Base-by-base conservation (phyloP, 2,888 invertebrate genomes). In the Liposcelis brunnea region DNA sequence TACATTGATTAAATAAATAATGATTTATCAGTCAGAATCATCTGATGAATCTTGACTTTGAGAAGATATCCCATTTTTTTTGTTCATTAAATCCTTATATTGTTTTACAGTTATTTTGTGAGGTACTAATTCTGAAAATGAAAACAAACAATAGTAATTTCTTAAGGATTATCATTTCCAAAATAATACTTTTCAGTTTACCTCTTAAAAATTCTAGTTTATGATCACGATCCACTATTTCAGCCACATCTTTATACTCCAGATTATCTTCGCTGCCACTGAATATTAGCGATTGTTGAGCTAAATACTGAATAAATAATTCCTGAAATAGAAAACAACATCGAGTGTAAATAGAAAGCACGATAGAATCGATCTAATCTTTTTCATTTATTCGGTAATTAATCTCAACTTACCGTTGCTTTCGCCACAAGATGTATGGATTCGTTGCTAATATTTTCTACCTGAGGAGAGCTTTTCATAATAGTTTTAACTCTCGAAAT, bases 391-490 rank as follows among this genome's bases (percentile, higher is more conserved):
- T n/a, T n/a, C n/a, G n/a, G n/a, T n/a, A n/a, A n/a, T n/a, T n/a
- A n/a, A n/a, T n/a, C n/a, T n/a, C n/a, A n/a, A n/a, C n/a, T 14
- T 40, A 40, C 40, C 40, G 40, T 40, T 12, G 40, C 40, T 40
- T 18, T 14, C 11, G 40, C 21, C 40, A 40, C 21, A 4, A 19
- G 10, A 21, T 18, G 21, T 6, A 21, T 19, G 19, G 40, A 16
- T 12, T 40, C 40, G 40, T 19, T 40, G 21, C 16, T 19, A 7
- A 40, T 21, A 10, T 40, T 16, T 12, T n/a, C 15, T 12, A 40
- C 40, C 4, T 16, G 12, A 19, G 40, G 40, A 21, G 40, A 19
- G 19, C 19, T 40, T 40, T 40, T 40, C 40, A 40, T 40, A 12
- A 40, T 40, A 6, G 15, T 14, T 40, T 18, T 40, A 5, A 40